phyloP scores from a whole-genome alignment of 2,113 vertebrate genomes.

The Nestor notabilis region DNA sequence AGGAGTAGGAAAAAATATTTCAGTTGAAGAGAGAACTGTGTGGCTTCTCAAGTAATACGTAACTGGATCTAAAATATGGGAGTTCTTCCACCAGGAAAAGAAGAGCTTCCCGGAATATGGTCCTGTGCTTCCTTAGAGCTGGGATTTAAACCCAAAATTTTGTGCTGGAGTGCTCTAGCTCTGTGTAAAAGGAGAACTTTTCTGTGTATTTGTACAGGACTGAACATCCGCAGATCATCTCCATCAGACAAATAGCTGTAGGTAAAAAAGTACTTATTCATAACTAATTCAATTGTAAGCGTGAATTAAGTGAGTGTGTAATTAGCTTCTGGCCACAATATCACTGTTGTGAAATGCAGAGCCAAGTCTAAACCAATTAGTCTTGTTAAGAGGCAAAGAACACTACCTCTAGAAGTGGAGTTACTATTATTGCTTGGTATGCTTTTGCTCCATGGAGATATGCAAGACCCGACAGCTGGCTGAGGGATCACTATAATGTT shows the following conservation, averaged over 20 bases:
- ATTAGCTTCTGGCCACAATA: not conserved
- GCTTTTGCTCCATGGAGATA: not conserved
- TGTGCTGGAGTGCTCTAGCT: not conserved
- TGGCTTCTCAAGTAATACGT: not conserved
- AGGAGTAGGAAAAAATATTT: not conserved
- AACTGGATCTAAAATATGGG: not conserved
- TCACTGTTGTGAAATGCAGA: not conserved
- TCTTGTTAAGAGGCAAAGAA: not conserved
- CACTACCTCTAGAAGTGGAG: not conserved
- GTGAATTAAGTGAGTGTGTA: not conserved
- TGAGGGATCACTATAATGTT: not conserved
- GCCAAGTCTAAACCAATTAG: not conserved
- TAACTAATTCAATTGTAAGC: not conserved
- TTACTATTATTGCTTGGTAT: not conserved
- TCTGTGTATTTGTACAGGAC: not conserved
- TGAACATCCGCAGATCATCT: not conserved
- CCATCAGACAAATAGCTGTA: not conserved
- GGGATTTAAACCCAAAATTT: not conserved
- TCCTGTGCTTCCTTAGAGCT: not conserved
- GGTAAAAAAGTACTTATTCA: not conserved
- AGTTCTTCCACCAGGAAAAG: accelerated
- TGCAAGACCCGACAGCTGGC: not conserved
- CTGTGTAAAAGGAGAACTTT: not conserved
- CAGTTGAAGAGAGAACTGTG: not conserved
- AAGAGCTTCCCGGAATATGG: not conserved